phyloP scores from a whole-genome alignment of 1,140 invertebrate species.

The Eriosoma lanigerum region DNA sequence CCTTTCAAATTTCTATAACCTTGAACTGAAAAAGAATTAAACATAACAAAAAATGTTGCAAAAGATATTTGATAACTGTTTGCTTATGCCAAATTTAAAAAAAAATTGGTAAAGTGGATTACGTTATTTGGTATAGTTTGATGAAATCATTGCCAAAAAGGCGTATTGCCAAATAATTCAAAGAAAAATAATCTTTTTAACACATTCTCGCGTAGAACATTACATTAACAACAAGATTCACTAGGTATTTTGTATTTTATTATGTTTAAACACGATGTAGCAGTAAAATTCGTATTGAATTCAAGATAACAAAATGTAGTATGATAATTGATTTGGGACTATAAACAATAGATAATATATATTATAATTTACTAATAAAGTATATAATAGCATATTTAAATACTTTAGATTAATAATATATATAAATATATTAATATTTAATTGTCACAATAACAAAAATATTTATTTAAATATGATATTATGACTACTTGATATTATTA shows the following conservation, averaged over 20 bases:
- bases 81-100: background rate
- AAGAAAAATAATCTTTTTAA: slow-evolving; percentile 7
- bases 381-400: too few species aligned
- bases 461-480: too few species aligned
- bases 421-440: too few species aligned
- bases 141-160: slow-evolving; percentile 8
- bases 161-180: slow-evolving; percentile 28
- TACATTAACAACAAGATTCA: slow-evolving; percentile 14
- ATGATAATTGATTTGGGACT: too few species aligned
- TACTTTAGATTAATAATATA: too few species aligned
- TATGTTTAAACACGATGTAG: background rate
- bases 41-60: background rate
- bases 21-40: background rate
- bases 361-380: too few species aligned
- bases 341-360: too few species aligned
- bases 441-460: too few species aligned
- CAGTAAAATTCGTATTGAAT: too few species aligned
- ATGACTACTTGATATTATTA: too few species aligned
- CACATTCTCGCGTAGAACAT: background rate
- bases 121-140: slow-evolving; percentile 16
- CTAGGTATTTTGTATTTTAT: too few species aligned
- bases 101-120: slow-evolving; percentile 25
- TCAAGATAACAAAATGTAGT: too few species aligned
- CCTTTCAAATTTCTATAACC: background rate
- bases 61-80: background rate